Percentiles rank a stretch among this genome's conserved stretches.
phyloP scores from a whole-genome alignment of 2,797 vertebrate species.

The Girardinus metallicus region DNA sequence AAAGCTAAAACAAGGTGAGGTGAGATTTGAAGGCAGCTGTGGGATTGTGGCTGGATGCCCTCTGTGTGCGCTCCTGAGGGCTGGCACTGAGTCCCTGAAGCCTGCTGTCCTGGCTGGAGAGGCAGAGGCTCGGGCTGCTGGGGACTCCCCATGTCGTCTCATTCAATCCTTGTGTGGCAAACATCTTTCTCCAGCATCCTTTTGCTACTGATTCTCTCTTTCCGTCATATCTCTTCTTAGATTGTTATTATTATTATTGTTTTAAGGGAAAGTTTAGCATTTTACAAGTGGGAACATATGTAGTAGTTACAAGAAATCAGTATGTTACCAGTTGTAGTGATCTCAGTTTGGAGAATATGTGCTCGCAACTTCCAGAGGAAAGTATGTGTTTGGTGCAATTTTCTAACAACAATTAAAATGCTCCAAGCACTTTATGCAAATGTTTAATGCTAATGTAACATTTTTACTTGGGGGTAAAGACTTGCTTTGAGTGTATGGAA shows the following conservation, averaged over 20 bases:
- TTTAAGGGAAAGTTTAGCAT: background rate
- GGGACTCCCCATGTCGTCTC: conserved; percentile 65
- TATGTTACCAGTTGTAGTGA: background rate
- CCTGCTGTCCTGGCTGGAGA: conserved; percentile 73
- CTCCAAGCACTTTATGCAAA: background rate
- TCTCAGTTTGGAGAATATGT: background rate
- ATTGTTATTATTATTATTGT: background rate
- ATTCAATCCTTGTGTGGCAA: conserved; percentile 78
- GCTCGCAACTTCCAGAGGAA: background rate
- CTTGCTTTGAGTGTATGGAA: background rate
- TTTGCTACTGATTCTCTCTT: conserved; percentile 70
- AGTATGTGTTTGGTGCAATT: background rate
- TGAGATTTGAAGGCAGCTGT: conserved; percentile 69
- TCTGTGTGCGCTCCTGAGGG: conserved; percentile 64
- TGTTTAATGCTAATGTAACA: background rate
- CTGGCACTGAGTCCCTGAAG: conserved; percentile 68
- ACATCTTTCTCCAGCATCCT: conserved; percentile 75
- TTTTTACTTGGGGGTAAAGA: background rate
- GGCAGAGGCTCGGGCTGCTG: conserved; percentile 55
- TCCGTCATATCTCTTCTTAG: conserved; percentile 19
- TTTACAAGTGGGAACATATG: background rate
- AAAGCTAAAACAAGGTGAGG: conserved; percentile 15
- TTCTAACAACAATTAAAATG: background rate
- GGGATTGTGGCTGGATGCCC: conserved; percentile 69
- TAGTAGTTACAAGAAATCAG: background rate